Conservation (phyloP, 2,113 vertebrate genomes). For the Notarius quadriscutis region DNA sequence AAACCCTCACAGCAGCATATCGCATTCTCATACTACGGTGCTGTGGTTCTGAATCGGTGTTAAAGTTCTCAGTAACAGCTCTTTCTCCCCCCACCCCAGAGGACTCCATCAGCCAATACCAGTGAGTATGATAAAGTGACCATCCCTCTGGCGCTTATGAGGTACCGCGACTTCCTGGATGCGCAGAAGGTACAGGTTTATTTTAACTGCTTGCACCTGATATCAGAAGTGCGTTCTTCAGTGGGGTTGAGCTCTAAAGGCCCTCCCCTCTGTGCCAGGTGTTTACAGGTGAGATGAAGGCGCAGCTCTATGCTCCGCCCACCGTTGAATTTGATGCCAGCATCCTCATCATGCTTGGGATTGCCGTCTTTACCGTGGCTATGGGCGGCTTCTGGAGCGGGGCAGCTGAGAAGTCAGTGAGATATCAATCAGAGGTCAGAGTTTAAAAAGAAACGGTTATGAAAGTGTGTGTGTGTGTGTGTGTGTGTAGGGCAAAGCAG, state of each 20-base stretch:
- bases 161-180: conserved; percentile 77
- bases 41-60: neutral
- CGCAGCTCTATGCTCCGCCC: conserved; percentile 80
- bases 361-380: conserved; percentile 83
- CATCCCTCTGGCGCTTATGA: conserved; percentile 85
- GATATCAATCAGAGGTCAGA: neutral
- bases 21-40: neutral
- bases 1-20: neutral
- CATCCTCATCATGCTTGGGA: conserved; percentile 85
- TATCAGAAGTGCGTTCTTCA: neutral
- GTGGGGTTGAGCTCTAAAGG: neutral
- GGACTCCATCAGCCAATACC: conserved; percentile 74
- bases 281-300: conserved; percentile 73
- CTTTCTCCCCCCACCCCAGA: conserved; percentile 65
- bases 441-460: neutral
- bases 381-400: conserved; percentile 94
- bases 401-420: conserved; percentile 75
- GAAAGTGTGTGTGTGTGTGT: neutral
- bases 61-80: neutral
- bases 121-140: conserved; percentile 76
- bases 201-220: neutral
- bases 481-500: conserved; percentile 74
- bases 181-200: conserved; percentile 75
- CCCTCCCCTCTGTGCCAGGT: conserved; percentile 8
- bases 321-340: conserved; percentile 78